Evolutionary conservation across 2,888 invertebrate species (phyloP).

Genomic region (Petrolisthes cinctipes): DNA sequence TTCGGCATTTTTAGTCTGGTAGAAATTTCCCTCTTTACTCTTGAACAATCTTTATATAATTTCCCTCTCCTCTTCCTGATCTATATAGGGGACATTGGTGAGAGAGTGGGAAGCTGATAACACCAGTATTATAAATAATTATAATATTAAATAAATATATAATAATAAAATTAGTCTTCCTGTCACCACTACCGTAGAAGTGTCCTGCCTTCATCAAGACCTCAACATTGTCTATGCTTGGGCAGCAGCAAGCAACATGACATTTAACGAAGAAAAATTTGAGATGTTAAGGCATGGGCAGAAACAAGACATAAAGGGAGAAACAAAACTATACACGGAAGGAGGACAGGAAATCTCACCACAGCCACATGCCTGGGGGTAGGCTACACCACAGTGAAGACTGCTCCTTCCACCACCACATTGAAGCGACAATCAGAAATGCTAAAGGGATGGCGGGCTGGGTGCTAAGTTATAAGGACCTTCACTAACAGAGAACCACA

Average conservation of each 20-base stretch:
- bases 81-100: too few relatives aligned
- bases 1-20: too few relatives aligned
- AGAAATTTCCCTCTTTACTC: too few relatives aligned
- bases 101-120: too few relatives aligned
- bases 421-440: background rate
- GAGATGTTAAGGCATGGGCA: background rate
- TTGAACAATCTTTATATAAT: too few relatives aligned
- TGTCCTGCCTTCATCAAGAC: conserved; percentile 11
- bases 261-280: conserved; percentile 26
- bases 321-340: background rate
- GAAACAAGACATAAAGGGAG: background rate
- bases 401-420: conserved; percentile 27
- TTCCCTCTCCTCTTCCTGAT: too few relatives aligned
- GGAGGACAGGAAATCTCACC: background rate
- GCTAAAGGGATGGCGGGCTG: conserved; percentile 2
- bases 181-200: background rate
- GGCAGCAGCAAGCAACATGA: background rate
- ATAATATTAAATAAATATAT: too few relatives aligned
- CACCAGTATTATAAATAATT: too few relatives aligned
- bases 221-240: background rate
- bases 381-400: background rate
- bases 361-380: background rate
- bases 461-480: conserved; percentile 19
- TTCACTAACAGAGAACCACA: conserved; percentile 20
- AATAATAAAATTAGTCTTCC: too few relatives aligned